Evolutionary conservation across 2,888 invertebrate genomes (phyloP).

Genomic region (Axea sp.): DNA sequence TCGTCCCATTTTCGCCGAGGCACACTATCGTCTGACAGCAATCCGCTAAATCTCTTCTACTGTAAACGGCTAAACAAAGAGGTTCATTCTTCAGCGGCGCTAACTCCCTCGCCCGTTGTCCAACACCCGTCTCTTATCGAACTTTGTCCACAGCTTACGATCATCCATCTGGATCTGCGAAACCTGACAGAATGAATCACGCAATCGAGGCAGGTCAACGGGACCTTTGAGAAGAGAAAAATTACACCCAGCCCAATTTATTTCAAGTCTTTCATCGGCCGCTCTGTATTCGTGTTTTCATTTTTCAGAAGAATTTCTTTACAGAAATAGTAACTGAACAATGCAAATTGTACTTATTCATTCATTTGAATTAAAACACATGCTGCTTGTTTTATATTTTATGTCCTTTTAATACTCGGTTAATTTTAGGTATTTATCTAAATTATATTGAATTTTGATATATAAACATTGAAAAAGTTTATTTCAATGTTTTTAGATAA

Average conservation of each 20-base stretch:
- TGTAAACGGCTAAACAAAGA: slow-evolving; percentile 80
- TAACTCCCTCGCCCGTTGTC: slow-evolving; percentile 63
- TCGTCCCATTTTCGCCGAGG: slow-evolving; percentile 51
- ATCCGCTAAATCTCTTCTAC: slow-evolving; percentile 79
- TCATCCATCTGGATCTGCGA: slow-evolving; percentile 77
- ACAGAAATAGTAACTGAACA: too few species aligned
- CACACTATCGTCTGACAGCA: slow-evolving; percentile 75
- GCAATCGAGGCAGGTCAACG: slow-evolving; percentile 53
- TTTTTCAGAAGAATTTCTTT: slow-evolving; percentile 1
- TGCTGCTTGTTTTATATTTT: too few species aligned
- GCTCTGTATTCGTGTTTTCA: slow-evolving; percentile 33
- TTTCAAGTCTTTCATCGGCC: slow-evolving; percentile 17
- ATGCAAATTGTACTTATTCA: too few species aligned
- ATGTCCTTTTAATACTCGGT: too few species aligned
- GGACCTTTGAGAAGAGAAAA: slow-evolving; percentile 22
- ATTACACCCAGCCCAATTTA: slow-evolving; percentile 31
- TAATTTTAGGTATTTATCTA: too few species aligned
- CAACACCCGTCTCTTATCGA: slow-evolving; percentile 72
- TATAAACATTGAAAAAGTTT: too few species aligned
- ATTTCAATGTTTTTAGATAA: too few species aligned
- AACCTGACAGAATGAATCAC: slow-evolving; percentile 57
- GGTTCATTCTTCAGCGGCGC: slow-evolving; percentile 76
- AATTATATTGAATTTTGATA: too few species aligned
- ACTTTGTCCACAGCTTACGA: slow-evolving; percentile 76
- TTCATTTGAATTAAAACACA: too few species aligned